These are phyloP conservation scores for Origma solitaria DNA, from an alignment of 2,113 vertebrate species.

Conservation along the genomic window DNA sequence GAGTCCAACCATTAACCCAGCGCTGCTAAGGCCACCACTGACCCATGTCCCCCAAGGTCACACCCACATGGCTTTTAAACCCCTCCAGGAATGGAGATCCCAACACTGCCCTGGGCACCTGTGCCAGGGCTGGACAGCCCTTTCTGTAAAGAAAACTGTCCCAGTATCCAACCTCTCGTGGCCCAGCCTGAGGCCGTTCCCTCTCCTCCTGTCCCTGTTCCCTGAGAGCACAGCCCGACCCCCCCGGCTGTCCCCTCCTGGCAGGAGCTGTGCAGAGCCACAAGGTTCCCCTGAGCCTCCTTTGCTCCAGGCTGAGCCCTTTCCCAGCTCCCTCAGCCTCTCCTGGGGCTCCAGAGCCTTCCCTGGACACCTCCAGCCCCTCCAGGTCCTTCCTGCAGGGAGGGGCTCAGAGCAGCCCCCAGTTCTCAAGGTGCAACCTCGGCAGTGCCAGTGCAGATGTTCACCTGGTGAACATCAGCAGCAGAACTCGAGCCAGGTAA, in stretches of 20 bases:
- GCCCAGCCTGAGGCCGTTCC: not conserved
- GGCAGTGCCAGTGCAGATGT: not conserved
- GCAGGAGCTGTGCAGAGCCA: not conserved
- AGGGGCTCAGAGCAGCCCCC: not conserved
- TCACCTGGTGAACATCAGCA: not conserved
- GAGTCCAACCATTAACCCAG: not conserved
- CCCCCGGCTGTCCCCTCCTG: not conserved
- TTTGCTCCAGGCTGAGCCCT: not conserved
- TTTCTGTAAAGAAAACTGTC: not conserved
- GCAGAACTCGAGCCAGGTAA: accelerated
- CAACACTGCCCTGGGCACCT: not conserved
- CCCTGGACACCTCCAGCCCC: not conserved
- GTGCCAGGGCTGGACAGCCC: not conserved
- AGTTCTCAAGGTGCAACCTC: not conserved
- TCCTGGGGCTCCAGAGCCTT: accelerated
- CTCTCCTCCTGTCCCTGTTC: not conserved
- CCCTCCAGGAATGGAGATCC: not conserved
- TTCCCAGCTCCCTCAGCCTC: not conserved
- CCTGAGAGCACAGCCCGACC: not conserved
- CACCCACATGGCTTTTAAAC: not conserved
- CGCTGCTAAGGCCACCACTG: not conserved
- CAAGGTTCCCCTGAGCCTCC: not conserved
- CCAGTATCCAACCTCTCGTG: not conserved
- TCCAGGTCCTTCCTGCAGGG: accelerated
- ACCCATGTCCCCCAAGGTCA: not conserved